Percentiles rank a stretch among this genome's conserved stretches.
Conservation (phyloP, 2,888 invertebrate species). For the Auanema sp. region DNA sequence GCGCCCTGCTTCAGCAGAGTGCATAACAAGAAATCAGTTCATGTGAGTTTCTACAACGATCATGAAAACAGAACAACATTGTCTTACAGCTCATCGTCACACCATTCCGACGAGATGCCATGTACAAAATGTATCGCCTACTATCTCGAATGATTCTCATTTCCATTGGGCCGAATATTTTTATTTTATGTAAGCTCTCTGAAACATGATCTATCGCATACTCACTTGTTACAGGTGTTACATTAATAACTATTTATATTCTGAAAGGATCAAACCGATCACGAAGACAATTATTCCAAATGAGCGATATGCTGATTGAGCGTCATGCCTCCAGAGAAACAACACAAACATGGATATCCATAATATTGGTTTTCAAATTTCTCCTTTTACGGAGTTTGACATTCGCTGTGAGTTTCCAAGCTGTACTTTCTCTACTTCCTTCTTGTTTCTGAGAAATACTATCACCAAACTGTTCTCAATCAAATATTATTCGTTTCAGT, state of each 20-base stretch:
- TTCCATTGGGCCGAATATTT: constrained; percentile 55
- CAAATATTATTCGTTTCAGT: constrained; percentile 30
- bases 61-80: neutral
- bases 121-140: constrained; percentile 47
- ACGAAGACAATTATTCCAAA: constrained; percentile 51
- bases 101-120: constrained; percentile 35
- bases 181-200: constrained; percentile 43
- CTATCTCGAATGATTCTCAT: constrained; percentile 56
- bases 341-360: constrained; percentile 54
- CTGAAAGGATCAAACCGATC: constrained; percentile 55
- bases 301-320: constrained; percentile 52
- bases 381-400: constrained; percentile 51
- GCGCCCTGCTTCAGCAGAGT: constrained; percentile 18
- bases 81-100: constrained; percentile 38
- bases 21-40: constrained; percentile 12
- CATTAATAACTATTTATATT: constrained; percentile 45
- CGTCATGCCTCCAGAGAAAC: constrained; percentile 49
- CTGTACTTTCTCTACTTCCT: neutral
- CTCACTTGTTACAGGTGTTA: constrained; percentile 33
- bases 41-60: constrained; percentile 11
- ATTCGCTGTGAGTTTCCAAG: constrained; percentile 35
- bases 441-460: neutral
- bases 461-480: neutral
- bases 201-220: neutral
- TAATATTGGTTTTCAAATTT: constrained; percentile 56